Base-by-base conservation (phyloP, 2,888 invertebrate species). In the Lochmaea capreae region DNA sequence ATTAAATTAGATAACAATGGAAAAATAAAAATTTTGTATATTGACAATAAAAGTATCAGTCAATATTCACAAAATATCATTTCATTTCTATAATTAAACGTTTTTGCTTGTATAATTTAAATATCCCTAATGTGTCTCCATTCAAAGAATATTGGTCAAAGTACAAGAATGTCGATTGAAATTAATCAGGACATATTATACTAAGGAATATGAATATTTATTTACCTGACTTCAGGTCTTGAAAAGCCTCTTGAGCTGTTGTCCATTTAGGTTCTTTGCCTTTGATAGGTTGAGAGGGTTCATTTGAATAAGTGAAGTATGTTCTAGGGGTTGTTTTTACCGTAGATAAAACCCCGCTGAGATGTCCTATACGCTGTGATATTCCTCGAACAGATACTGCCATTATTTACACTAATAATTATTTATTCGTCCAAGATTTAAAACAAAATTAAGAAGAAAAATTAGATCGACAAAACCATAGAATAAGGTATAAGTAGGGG, bases 181-280 rank as follows among this genome's bases (percentile, higher is more conserved):
- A 65, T 71, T 10, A 42, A 43, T 65, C 65, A 71, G 70, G 63
- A 63, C 63, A 12, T 22, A 9, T 39, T n/a, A 18, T 16, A 33
- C 14, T 33, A 12, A 39, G n/a, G n/a, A 14, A 58, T 63, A 52
- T 57, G n/a, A 49, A 69, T 5, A 54, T 26, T 42, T 18, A 59
- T 88, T 89, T 90, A 96, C 97, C 95, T 78, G 97, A 96, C 87
- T 95, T 91, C 70, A 97, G 89, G 84, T 91, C 91, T 83, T 92
- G 89, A 67, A 97, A 93, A 2, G 95, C 97, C 83, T 96, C 92
- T 72, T 94, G 93, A 0, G 95, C 91, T 8, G 91, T 89, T 18
- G 92, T 89, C 88, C 90, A 92, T 86, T 92, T 92, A 0, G 96
- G 95, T 75, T 92, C 90, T 76, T 91, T 91, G 78, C 92, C 90